phyloP scores from a whole-genome alignment of 2,113 vertebrate genomes.

The Salvelinus sp. region DNA sequence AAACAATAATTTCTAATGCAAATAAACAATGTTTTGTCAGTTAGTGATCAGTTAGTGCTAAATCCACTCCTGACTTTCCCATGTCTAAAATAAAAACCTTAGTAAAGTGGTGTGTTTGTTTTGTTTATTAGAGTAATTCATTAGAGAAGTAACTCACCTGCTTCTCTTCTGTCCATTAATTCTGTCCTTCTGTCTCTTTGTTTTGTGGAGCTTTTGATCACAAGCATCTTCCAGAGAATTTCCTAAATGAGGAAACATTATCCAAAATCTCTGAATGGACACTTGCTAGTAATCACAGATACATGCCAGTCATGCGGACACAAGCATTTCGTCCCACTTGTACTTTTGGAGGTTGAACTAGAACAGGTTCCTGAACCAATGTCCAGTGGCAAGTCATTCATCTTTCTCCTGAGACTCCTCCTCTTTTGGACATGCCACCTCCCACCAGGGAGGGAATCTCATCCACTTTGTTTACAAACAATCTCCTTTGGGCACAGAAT shows the following conservation, averaged over 20 bases:
- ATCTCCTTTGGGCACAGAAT: too few species aligned
- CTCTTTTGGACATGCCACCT: too few species aligned
- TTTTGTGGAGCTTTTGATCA: not conserved
- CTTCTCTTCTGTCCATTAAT: constrained; percentile 20
- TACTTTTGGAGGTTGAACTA: too few species aligned
- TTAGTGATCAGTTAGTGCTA: too few species aligned
- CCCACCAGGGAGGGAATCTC: too few species aligned
- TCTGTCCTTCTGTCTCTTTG: constrained; percentile 6
- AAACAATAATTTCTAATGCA: not conserved
- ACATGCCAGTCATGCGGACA: constrained; percentile 15
- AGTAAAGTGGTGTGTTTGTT: not conserved
- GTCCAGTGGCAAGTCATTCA: too few species aligned
- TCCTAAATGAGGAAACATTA: constrained; percentile 16
- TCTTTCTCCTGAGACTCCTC: too few species aligned
- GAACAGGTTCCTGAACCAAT: too few species aligned
- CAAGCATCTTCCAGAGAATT: constrained; percentile 12
- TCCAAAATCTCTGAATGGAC: constrained; percentile 2
- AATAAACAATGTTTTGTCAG: not conserved
- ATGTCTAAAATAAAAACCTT: not conserved
- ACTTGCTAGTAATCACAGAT: not conserved
- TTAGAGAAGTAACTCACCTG: constrained; percentile 21
- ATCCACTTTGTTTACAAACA: too few species aligned
- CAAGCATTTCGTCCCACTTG: not conserved
- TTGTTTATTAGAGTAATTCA: not conserved
- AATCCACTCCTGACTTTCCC: not conserved